Base-by-base conservation (phyloP, 2,113 vertebrate genomes). In the Sphyrna mokarran region DNA sequence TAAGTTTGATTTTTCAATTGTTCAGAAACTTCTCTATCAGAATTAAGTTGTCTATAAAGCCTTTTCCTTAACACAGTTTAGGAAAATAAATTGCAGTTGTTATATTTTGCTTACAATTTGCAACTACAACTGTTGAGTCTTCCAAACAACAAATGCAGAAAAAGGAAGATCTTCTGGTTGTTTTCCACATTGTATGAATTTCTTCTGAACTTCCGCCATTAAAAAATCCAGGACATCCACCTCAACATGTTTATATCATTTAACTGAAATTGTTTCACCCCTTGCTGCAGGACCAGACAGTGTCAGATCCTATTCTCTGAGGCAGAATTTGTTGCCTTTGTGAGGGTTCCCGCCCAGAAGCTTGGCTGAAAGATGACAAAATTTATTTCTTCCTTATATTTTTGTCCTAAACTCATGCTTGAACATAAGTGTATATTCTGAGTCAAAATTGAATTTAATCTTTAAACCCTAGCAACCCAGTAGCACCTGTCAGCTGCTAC, bases 401-500 rank as follows among this genome's bases (percentile, higher is more conserved):
- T 96, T 96, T 0, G 37, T 96, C 26, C 72, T 68, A 66, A 95
- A 95, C 96, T 96, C 69, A 96, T n/a, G 95, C 96, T 95, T 95
- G 83, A 43, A 23, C 61, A 16, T 11, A 72, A 95, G 96, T 96
- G 96, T 96, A 96, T 96, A 48, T 95, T 96, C 95, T 95, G 96
- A 96, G 97, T 97, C 97, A 96, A 93, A 76, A 96, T 96, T 94
- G 95, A 97, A 97, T 97, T 97, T 97, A 96, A 96, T 85, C 96
- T 87, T 90, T n/a, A 43, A 94, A 93, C 72, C 96, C 80, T 40
- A 96, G 96, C 95, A 97, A 18, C 63, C 85, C 40, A 40, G 96
- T 97, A 97, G 97, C 96, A 97, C 96, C 96, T 96, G 96, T 96
- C 97, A 97, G 97, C 97, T 97, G 97, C 97, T 97, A 96, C 96